These are phyloP conservation scores for Malaclemys terrapin DNA, from an alignment of 2,113 vertebrate genomes.

Conservation along the genomic window DNA sequence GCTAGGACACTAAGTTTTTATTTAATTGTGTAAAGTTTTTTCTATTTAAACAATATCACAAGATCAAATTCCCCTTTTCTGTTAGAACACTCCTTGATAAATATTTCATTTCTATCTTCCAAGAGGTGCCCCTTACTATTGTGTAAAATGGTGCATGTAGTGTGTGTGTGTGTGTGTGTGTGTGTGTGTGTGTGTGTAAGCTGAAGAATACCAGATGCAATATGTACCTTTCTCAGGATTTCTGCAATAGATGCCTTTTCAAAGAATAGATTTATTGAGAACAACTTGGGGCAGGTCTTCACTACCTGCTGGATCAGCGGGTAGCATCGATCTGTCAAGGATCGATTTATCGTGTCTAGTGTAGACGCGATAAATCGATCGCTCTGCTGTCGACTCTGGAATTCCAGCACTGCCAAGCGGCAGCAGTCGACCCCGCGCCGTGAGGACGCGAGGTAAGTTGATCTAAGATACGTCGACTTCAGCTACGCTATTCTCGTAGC, in stretches of 20 bases:
- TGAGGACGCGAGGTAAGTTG: too few species aligned
- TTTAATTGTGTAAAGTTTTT: neutral
- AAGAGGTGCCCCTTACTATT: neutral
- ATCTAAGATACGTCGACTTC: too few species aligned
- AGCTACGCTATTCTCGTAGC: too few species aligned
- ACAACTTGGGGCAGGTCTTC: neutral
- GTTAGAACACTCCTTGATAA: too few species aligned
- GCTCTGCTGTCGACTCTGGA: too few species aligned
- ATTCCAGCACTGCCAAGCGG: too few species aligned
- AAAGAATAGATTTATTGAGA: neutral
- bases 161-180: neutral
- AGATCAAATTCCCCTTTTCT: neutral
- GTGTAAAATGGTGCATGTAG: neutral
- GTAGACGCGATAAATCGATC: too few species aligned
- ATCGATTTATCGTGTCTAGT: too few species aligned
- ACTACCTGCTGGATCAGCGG: too few species aligned
- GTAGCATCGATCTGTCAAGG: too few species aligned
- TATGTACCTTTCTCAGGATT: neutral
- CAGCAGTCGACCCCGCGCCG: too few species aligned
- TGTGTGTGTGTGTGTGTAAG: neutral
- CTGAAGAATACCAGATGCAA: neutral
- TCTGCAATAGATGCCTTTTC: neutral
- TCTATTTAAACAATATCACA: neutral
- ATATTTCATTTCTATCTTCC: too few species aligned
- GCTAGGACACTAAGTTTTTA: neutral